phyloP scores from a whole-genome alignment of 37 sponge, comb jelly and placozoan species.

The Hormiphora californensis region DNA sequence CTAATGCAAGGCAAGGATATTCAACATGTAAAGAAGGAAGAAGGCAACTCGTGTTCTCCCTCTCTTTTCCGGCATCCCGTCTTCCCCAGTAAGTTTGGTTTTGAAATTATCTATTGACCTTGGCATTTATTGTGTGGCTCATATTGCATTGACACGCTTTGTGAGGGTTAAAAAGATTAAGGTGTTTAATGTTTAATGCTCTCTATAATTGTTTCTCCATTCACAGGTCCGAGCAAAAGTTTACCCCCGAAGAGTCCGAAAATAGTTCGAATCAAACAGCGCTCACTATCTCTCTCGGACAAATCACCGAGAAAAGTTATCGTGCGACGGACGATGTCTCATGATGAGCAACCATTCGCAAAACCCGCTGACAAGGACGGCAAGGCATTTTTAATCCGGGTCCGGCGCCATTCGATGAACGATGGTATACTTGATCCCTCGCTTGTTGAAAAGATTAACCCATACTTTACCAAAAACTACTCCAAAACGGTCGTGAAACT shows the following conservation, averaged over 20 bases:
- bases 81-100: too few species aligned
- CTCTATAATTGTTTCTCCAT: too few species aligned
- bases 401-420: constrained; percentile 41
- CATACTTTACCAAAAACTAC: constrained; percentile 45
- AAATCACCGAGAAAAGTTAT: background rate
- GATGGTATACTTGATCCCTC: constrained; percentile 28
- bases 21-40: background rate
- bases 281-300: constrained; percentile 36
- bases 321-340: constrained; percentile 11
- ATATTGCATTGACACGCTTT: too few species aligned
- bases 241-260: too few species aligned
- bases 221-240: too few species aligned
- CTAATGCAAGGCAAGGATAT: constrained; percentile 42
- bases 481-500: background rate
- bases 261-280: too few species aligned
- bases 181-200: too few species aligned
- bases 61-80: constrained; percentile 27
- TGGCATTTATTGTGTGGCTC: too few species aligned
- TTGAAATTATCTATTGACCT: too few species aligned
- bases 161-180: too few species aligned
- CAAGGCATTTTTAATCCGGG: background rate
- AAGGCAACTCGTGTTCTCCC: background rate
- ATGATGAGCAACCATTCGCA: constrained; percentile 5
- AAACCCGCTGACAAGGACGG: background rate
- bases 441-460: constrained; percentile 25